Evolutionary conservation across 1,140 invertebrate genomes (phyloP).

Genomic region (Papilio aristodemus): DNA sequence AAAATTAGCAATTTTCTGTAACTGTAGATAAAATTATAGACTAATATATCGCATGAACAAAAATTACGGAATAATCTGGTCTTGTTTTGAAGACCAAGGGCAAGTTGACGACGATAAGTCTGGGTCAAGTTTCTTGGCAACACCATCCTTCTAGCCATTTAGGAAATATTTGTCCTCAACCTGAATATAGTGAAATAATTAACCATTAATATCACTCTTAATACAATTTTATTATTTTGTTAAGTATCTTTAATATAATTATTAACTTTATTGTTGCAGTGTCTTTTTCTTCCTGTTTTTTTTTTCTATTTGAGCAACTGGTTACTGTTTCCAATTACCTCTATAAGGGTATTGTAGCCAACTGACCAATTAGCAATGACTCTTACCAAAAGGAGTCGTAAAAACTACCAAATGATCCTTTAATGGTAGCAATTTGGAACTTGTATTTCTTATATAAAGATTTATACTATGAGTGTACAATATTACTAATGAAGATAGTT

Average conservation of each 20-base stretch:
- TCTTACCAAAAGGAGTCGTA: not conserved
- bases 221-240: too few relatives aligned
- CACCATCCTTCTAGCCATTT: constrained; percentile 12
- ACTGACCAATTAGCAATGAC: constrained; percentile 12
- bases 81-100: constrained; percentile 21
- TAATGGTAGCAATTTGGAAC: constrained; percentile 1
- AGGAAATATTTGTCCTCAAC: not conserved
- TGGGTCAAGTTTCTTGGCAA: constrained; percentile 29
- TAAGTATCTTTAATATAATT: not conserved
- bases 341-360: not conserved
- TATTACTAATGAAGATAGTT: not conserved
- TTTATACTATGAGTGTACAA: not conserved
- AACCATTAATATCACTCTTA: not conserved
- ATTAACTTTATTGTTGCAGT: not conserved
- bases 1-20: too few relatives aligned
- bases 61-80: not conserved
- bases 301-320: not conserved
- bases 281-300: too few relatives aligned
- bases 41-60: not conserved
- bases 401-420: not conserved
- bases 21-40: not conserved
- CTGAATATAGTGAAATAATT: not conserved
- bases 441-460: constrained; percentile 1
- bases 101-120: constrained; percentile 2
- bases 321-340: not conserved